Base-by-base conservation (phyloP, 2,888 invertebrate genomes). In the Icerya purchasi region DNA sequence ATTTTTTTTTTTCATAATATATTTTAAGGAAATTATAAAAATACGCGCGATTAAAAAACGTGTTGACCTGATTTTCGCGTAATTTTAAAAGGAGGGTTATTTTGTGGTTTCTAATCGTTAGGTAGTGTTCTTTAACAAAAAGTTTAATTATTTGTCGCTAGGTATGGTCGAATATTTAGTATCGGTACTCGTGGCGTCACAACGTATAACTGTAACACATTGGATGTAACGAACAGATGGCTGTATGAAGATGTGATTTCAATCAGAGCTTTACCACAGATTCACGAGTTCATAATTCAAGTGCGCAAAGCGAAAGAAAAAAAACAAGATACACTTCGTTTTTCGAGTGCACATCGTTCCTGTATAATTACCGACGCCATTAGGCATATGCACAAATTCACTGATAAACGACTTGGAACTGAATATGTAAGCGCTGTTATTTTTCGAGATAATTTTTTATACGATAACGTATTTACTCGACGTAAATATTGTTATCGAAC, bases 151-250 rank as follows among this genome's bases (percentile, higher is more conserved):
- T 63, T 67, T 68, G 59, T 53, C 53, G 62, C 53, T 68, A 87
- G 86, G 70, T 98, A 98, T 75, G 94, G 93, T 73, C 78, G 98
- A 67, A 89, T 98, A 68, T 90, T 99, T 71, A 92, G 97, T 8
- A 83, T 98, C 69, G 97, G 97, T 59, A 87, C 91, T 51, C 81
- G 83, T 70, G 96, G 94, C 36, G 87, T 98, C 67, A 91, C 96
- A 54, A 98, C 98, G 1, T 97, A 97, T 74, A 96, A 96, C 74
- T 96, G 90, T n/a, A 79, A 77, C 63, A 84, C 79, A 65, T 75
- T 89, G 67, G 91, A 91, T 70, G 78, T 89, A 64, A 98, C 98
- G 59, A 98, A 98, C 75, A 86, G 89, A 73, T 91, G 90, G 90
- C 75, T 82, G 57, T 90, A 87, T 69, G 78, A 80, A 2, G 89